Base-by-base conservation (phyloP, 2,888 invertebrate genomes). In the Drosophila niveifrons region DNA sequence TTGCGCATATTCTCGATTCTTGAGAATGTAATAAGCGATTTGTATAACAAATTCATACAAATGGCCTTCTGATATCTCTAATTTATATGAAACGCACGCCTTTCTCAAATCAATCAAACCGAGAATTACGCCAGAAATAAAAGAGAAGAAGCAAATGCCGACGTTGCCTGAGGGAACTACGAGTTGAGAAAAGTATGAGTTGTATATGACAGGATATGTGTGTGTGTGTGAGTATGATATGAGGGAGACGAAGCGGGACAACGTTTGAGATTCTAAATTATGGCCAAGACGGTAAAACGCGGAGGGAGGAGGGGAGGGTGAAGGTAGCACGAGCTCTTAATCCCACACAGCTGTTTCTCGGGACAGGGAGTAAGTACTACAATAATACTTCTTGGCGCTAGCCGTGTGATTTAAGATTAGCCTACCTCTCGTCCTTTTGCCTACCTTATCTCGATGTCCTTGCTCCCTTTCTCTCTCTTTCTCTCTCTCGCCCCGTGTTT, bases 401-500 rank as follows among this genome's bases (percentile, higher is more conserved):
- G 70, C 72, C 67, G 79, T 72, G 64, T 85, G 86, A 83, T 79
- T 79, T 57, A 58, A 70, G 88, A 83, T 83, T 82, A 88, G 82
- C 43, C 70, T 50, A 17, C 44, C 52, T 57, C 10, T 52, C 10
- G 13, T 34, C 11, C 17, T 23, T 50, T 58, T 72, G 61, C 82
- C 88, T 75, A 76, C 70, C 50, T 75, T 72, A 85, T 76, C 80
- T 66, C 46, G 72, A 82, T 82, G 85, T 81, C 85, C 79, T 85
- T 76, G 68, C 58, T 23, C n/a, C 39, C 39, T 52, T 23, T 36
- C 23, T 9, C 52, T 17, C 11, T 34, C 17, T 11, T 3, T 34
- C 50, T 6, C 31, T 17, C 34, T 18, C 18, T 17, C 28, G 13
- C 11, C 18, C 11, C n/a, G 34, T 29, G 18, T 15, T 28, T 43